phyloP scores from a whole-genome alignment of 1,140 invertebrate species.

The Trialeurodes vaporariorum region DNA sequence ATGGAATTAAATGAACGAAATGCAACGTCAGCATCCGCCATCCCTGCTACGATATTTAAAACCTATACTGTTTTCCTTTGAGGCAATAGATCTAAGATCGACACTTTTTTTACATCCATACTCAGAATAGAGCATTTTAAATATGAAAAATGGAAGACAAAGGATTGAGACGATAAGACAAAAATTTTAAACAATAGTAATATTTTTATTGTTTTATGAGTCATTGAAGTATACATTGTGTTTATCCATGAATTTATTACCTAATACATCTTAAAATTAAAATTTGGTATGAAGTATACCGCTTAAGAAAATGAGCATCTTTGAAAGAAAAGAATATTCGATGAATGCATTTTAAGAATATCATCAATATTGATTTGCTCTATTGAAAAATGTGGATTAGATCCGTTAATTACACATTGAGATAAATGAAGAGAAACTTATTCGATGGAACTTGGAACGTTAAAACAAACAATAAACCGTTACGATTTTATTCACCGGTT shows the following conservation, averaged over 20 bases:
- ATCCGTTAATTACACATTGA: background rate
- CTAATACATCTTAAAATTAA: background rate
- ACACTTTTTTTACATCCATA: no score
- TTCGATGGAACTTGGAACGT: no score
- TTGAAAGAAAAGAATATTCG: background rate
- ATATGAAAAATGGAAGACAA: no score
- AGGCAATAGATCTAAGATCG: no score
- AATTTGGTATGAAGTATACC: background rate
- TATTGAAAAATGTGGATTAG: background rate
- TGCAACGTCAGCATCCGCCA: no score
- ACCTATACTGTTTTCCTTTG: no score
- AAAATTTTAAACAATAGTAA: background rate
- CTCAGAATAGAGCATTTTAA: no score
- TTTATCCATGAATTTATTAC: constrained; percentile 1
- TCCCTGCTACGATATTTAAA: no score
- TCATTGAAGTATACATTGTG: background rate
- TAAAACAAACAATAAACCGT: no score
- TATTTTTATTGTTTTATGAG: constrained; percentile 1
- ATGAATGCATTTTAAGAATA: background rate
- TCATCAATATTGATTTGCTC: background rate
- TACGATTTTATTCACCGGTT: background rate
- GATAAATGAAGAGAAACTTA: no score
- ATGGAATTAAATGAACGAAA: no score
- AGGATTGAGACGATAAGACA: no score
- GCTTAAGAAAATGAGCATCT: background rate